These are phyloP conservation scores for Hypocryptadius cinnamomeus DNA, from an alignment of 2,113 vertebrate genomes.

Conservation along the genomic window DNA sequence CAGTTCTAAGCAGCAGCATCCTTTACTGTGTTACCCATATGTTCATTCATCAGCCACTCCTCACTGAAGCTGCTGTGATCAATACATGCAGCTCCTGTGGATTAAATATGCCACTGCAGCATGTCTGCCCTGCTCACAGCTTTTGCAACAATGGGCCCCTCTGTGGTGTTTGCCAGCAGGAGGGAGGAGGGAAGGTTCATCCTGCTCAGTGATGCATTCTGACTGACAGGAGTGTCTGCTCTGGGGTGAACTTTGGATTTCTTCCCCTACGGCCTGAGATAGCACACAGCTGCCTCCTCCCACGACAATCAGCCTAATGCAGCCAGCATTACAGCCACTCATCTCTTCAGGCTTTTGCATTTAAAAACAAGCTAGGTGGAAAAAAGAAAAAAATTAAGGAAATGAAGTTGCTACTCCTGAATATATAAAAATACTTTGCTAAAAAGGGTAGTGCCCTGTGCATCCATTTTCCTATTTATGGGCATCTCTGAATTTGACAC, in stretches of 20 bases:
- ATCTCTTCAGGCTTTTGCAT: not conserved
- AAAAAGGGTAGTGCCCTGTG: not conserved
- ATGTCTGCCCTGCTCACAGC: not conserved
- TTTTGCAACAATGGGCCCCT: slow-evolving; percentile 5
- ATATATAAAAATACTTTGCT: not conserved
- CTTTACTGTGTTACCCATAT: not conserved
- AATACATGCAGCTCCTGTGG: not conserved
- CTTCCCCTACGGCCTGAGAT: not conserved
- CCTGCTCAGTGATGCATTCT: not conserved
- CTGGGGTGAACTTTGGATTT: not conserved
- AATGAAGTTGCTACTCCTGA: not conserved
- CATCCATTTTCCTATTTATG: not conserved
- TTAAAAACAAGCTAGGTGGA: not conserved
- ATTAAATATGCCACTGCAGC: not conserved
- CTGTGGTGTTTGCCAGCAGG: not conserved
- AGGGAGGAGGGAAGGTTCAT: not conserved
- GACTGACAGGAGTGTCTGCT: not conserved
- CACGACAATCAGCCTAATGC: not conserved
- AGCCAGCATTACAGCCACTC: not conserved
- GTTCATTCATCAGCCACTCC: not conserved
- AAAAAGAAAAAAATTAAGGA: not conserved
- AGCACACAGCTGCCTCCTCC: not conserved
- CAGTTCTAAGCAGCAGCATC: not conserved
- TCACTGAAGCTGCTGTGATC: not conserved
- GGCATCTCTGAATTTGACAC: not conserved